A percentile compares a stretch with the other conserved stretches of the same genome.
phyloP scores from a whole-genome alignment of 1,140 invertebrate genomes.

The Cyclina sinensis region DNA sequence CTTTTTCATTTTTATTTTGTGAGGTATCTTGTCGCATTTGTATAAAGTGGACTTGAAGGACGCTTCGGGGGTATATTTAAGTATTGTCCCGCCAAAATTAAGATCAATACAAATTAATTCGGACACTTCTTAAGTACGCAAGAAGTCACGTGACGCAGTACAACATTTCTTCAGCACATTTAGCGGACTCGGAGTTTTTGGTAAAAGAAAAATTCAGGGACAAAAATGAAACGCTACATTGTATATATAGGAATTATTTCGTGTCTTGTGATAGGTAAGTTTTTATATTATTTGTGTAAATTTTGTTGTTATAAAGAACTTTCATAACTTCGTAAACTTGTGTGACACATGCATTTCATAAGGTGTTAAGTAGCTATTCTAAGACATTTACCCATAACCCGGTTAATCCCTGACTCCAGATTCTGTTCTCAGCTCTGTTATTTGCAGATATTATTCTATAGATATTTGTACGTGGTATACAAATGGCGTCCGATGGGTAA shows the following conservation, averaged over 20 bases:
- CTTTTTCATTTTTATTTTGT: too few relatives aligned
- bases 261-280: neutral
- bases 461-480: too few relatives aligned
- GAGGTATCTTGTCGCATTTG: too few relatives aligned
- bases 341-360: neutral
- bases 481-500: too few relatives aligned
- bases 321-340: conserved; percentile 22
- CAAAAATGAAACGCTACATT: conserved; percentile 2
- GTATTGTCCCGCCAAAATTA: conserved; percentile 2
- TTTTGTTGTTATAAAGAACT: neutral
- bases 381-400: neutral
- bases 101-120: conserved; percentile 1
- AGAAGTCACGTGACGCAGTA: neutral
- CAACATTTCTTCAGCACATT: neutral
- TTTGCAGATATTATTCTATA: too few relatives aligned
- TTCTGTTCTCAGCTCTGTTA: too few relatives aligned
- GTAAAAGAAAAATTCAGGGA: neutral
- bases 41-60: too few relatives aligned
- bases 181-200: neutral
- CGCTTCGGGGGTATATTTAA: too few relatives aligned
- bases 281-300: neutral
- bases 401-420: too few relatives aligned
- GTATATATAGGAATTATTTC: neutral
- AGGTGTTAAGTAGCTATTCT: neutral
- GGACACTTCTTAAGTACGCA: conserved; percentile 8